Base-by-base conservation (phyloP, 1,140 invertebrate genomes). In the Philopotamus ludificatus region DNA sequence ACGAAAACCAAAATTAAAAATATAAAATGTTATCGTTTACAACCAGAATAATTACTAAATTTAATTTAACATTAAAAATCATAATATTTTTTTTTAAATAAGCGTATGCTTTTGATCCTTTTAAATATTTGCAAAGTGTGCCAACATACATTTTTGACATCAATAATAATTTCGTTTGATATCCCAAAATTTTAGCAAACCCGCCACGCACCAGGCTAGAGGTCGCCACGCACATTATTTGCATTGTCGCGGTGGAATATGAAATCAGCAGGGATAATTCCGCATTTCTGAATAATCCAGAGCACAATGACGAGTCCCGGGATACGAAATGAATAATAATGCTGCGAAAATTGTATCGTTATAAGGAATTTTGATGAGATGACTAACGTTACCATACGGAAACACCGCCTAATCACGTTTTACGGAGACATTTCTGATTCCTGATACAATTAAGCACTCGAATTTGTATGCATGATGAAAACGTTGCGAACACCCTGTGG, bases 311-410 rank as follows among this genome's bases (percentile, higher is more conserved):
- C 20, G 53, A 55, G 28, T 55, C 28, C 53, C 28, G 51, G 51
- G 54, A 57, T 57, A 57, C 18, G 54, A 57, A 57, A 57, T 57
- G 54, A 57, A 57, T 57, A 57, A 57, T 57, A 57, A 57, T 57
- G 54, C 39, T 39, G 34, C 23, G 54, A 57, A 57, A 57, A 57
- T 57, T 57, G 54, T 57, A 57, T 57, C 54, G 34, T 57, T 22
- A 42, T 39, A 21, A 57, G 54, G 54, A 57, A 57, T 57, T 39
- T 39, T 57, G 54, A 57, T 57, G 54, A 57, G 54, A 18, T 41
- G 54, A 42, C 54, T 41, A 28, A 57, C 34, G 39, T 21, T n/a
- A 42, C n/a, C 34, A 39, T 57, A 21, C 53, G 28, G 34, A 41
- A 12, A n/a, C n/a, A n/a, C n/a, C 28, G 28, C 54, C 42, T 57